Conservation (phyloP, 2,888 invertebrate genomes). For the Rhabditoides inermis region DNA sequence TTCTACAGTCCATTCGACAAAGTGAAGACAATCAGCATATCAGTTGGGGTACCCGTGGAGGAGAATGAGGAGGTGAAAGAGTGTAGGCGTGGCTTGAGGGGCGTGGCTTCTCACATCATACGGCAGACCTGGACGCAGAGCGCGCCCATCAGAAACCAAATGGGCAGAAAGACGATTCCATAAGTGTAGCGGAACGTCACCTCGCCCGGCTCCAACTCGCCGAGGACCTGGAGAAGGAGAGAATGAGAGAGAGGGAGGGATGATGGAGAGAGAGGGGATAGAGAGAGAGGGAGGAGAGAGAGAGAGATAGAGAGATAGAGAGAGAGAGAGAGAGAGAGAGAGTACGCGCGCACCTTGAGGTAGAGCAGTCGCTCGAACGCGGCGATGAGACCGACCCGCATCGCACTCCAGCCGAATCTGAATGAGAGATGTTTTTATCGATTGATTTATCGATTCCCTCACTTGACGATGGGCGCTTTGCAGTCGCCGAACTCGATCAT, state of each 20-base stretch:
- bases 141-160: constrained; percentile 22
- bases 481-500: constrained; percentile 64
- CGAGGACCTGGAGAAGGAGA: constrained; percentile 25
- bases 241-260: too few species aligned
- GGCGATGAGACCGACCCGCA: constrained; percentile 21
- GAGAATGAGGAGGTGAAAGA: too few species aligned
- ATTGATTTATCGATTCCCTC: constrained; percentile 1
- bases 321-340: too few species aligned
- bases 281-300: too few species aligned
- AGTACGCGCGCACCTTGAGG: too few species aligned
- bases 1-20: too few species aligned
- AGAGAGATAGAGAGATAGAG: too few species aligned
- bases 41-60: too few species aligned
- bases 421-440: constrained; percentile 3
- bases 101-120: too few species aligned
- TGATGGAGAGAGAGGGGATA: too few species aligned
- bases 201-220: constrained; percentile 31
- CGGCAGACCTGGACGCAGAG: constrained; percentile 29
- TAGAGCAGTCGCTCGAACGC: constrained; percentile 30
- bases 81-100: too few species aligned
- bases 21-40: too few species aligned
- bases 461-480: constrained; percentile 56
- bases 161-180: constrained; percentile 27
- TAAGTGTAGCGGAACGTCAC: constrained; percentile 22
- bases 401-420: constrained; percentile 26